phyloP scores from a whole-genome alignment of 1,140 invertebrate species.

The Nomia melanderi region DNA sequence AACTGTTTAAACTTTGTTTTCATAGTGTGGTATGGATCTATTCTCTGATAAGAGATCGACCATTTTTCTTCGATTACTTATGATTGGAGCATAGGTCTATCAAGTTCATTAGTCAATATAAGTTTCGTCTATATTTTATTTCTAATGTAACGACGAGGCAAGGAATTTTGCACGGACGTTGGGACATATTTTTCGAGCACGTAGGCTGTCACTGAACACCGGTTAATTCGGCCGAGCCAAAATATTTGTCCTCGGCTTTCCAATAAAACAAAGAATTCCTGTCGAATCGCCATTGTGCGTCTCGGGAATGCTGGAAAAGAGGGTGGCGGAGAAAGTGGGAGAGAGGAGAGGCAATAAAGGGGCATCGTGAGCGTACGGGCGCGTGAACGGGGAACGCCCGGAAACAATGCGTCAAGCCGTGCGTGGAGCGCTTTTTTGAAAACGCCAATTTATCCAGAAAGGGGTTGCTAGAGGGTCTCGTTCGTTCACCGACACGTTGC shows the following conservation, averaged over 20 bases:
- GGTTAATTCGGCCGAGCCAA: slow-evolving; percentile 44
- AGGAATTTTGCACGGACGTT: neutral
- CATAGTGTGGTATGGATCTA: no score
- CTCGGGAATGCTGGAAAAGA: slow-evolving; percentile 26
- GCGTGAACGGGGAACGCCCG: slow-evolving; percentile 47
- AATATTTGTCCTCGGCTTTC: slow-evolving; percentile 56
- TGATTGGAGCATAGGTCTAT: no score
- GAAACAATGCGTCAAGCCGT: slow-evolving; percentile 68
- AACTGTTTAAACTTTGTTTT: no score
- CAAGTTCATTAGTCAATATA: no score
- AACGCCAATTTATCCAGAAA: slow-evolving; percentile 70
- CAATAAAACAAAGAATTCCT: slow-evolving; percentile 45
- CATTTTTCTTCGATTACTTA: no score
- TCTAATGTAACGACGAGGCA: no score
- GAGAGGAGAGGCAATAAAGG: slow-evolving; percentile 51
- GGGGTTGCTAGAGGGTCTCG: slow-evolving; percentile 29
- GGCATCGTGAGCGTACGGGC: slow-evolving; percentile 40
- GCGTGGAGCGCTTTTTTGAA: slow-evolving; percentile 66
- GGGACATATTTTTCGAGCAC: neutral
- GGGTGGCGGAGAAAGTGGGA: neutral
- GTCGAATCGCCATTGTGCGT: slow-evolving; percentile 49
- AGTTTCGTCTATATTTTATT: no score
- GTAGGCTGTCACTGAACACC: slow-evolving; percentile 35
- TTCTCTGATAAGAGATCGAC: no score
- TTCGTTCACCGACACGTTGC: slow-evolving; percentile 24